Percentiles rank a stretch among this genome's conserved stretches.
These are phyloP conservation scores for Hassar affinis DNA, from an alignment of 2,113 vertebrate species.

Conservation along the genomic window DNA sequence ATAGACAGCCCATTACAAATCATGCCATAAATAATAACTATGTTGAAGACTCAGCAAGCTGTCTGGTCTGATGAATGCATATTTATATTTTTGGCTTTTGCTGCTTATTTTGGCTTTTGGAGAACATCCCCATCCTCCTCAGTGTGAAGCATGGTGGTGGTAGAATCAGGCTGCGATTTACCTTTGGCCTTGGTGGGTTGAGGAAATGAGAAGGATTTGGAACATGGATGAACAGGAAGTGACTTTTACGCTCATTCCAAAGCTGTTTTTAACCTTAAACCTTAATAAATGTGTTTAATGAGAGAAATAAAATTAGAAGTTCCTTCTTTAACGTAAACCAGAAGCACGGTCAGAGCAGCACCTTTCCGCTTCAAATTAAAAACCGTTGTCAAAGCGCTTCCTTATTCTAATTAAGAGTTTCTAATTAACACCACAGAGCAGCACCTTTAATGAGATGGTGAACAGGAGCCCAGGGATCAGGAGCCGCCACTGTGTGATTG, in stretches of 20 bases:
- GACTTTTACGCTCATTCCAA: not conserved
- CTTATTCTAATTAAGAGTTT: slow-evolving; percentile 41
- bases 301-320: not conserved
- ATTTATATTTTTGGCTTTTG: not conserved
- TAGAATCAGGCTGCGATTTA: not conserved
- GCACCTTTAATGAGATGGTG: slow-evolving; percentile 41
- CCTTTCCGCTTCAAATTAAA: slow-evolving; percentile 46
- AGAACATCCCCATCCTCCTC: not conserved
- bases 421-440: slow-evolving; percentile 47
- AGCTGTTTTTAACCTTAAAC: not conserved
- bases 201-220: not conserved
- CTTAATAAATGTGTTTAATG: not conserved
- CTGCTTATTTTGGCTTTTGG: too few species aligned
- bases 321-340: not conserved
- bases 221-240: not conserved
- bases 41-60: not conserved
- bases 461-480: not conserved
- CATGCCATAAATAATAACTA: not conserved
- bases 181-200: not conserved
- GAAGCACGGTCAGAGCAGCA: slow-evolving; percentile 4
- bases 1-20: not conserved
- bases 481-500: slow-evolving; percentile 20
- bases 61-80: not conserved
- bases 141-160: not conserved
- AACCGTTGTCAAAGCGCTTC: slow-evolving; percentile 26